These are phyloP conservation scores for Mobula birostris DNA, from an alignment of 2,113 vertebrate species.

Conservation along the genomic window DNA sequence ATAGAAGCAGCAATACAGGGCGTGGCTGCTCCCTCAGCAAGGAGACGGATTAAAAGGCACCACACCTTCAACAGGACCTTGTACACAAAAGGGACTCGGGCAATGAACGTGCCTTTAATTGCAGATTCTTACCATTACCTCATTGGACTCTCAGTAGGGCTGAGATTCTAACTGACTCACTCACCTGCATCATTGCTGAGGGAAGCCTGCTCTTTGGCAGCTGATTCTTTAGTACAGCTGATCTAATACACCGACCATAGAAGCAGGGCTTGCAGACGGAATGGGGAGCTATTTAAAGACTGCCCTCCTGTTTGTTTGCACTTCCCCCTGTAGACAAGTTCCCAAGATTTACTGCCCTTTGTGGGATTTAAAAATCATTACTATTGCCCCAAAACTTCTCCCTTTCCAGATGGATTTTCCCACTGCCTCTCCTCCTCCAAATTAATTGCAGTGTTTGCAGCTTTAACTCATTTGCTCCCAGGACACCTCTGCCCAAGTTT, in stretches of 20 bases:
- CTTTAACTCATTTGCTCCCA: neutral
- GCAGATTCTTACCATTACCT: too few species aligned
- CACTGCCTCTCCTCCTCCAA: neutral
- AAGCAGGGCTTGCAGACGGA: neutral
- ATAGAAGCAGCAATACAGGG: too few species aligned
- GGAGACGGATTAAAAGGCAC: neutral
- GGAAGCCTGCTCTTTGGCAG: neutral
- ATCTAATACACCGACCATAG: neutral
- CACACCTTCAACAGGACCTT: neutral
- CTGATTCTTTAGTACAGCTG: neutral
- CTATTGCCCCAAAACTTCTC: neutral
- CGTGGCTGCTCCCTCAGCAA: neutral
- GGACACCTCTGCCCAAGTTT: too few species aligned
- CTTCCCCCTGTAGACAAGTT: neutral
- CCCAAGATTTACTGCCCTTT: neutral
- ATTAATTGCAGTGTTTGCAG: too few species aligned
- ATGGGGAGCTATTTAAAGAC: neutral
- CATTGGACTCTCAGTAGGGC: too few species aligned
- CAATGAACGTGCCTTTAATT: too few species aligned
- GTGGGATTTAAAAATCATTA: neutral
- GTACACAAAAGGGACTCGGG: neutral
- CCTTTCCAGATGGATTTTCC: neutral
- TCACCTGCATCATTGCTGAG: neutral
- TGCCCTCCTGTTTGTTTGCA: neutral
- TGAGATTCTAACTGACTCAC: too few species aligned